Evolutionary conservation across 2,113 vertebrate genomes (phyloP).

Genomic region (Campylomormyrus tamandua): DNA sequence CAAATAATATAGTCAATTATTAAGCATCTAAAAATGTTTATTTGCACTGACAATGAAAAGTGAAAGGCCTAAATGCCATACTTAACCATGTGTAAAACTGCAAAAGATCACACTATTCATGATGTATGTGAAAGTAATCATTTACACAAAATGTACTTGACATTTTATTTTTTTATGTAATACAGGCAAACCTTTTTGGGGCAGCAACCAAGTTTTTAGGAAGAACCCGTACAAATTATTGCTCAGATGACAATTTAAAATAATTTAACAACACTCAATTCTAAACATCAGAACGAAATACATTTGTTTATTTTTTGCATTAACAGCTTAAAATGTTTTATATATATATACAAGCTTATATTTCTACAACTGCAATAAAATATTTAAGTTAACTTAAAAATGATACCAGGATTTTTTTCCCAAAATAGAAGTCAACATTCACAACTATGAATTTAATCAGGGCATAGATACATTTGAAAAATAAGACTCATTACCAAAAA

Average conservation of each 20-base stretch:
- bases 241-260: slow-evolving; percentile 4
- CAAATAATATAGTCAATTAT: neutral
- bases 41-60: neutral
- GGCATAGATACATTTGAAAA: neutral
- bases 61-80: neutral
- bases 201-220: slow-evolving; percentile 32
- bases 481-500: neutral
- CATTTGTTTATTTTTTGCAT: neutral
- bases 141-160: slow-evolving; percentile 6
- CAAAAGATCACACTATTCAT: neutral
- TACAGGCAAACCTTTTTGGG: slow-evolving; percentile 30
- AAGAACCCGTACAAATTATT: slow-evolving; percentile 37
- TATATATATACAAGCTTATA: neutral
- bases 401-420: neutral
- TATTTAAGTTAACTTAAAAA: neutral
- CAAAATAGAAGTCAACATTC: neutral
- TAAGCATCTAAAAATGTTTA: neutral
- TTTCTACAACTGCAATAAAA: neutral
- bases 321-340: neutral
- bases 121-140: slow-evolving; percentile 20
- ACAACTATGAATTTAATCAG: neutral
- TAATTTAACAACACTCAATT: slow-evolving; percentile 1
- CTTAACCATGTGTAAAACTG: neutral
- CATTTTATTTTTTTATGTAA: slow-evolving; percentile 42
- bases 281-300: neutral